These are phyloP conservation scores for Saccostrea cuccullata DNA, from an alignment of 1,140 invertebrate genomes.

Conservation along the genomic window DNA sequence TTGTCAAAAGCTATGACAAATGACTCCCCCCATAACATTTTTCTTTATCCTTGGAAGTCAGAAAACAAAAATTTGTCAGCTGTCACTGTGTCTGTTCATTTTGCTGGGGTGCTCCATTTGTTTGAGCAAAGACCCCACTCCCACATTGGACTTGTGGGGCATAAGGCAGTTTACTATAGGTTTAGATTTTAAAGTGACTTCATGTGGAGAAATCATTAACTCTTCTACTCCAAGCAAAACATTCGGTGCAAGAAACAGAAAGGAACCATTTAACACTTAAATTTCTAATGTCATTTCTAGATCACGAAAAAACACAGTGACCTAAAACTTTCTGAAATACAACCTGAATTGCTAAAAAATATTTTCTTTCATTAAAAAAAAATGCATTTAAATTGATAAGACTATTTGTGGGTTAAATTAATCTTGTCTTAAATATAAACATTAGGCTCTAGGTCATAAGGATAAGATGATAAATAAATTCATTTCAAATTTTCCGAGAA, in stretches of 20 bases:
- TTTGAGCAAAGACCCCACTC: background rate
- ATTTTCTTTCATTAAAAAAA: background rate
- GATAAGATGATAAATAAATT: conserved; percentile 7
- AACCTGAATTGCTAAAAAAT: background rate
- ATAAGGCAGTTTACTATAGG: background rate
- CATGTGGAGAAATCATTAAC: conserved; percentile 6
- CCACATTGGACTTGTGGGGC: background rate
- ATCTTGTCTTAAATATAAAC: background rate
- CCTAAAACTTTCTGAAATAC: background rate
- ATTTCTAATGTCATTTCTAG: conserved; percentile 21
- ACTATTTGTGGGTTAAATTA: background rate
- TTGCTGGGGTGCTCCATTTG: background rate
- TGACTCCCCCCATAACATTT: conserved; percentile 7
- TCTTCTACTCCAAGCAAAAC: conserved; percentile 7
- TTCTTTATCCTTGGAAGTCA: conserved; percentile 19
- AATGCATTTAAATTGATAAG: background rate
- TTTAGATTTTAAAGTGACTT: conserved; percentile 10
- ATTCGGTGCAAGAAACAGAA: conserved; percentile 14
- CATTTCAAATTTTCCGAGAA: background rate
- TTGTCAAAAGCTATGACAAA: conserved; percentile 27
- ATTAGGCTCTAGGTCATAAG: background rate
- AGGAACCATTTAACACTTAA: conserved; percentile 11
- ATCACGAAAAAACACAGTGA: background rate
- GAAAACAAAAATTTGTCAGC: conserved; percentile 7
- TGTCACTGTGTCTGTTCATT: background rate